Base-by-base conservation (phyloP, 35 echinoderm and acorn worm genomes). In the Chiridota heheva region DNA sequence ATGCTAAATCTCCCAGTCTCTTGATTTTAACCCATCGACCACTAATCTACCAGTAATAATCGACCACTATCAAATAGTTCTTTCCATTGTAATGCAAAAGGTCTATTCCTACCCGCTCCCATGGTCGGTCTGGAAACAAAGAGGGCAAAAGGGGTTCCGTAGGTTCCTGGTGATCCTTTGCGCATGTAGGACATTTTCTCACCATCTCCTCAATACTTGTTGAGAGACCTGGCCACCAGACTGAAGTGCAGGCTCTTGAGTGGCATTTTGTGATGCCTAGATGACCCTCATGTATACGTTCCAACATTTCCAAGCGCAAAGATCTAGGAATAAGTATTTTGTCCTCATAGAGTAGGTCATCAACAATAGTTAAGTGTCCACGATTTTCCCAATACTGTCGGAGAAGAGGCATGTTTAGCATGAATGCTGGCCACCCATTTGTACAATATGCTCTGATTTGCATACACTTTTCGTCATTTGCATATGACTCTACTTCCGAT, bases 191-290 rank as follows among this genome's bases (percentile, higher is more conserved):
- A 43, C 58, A 69, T 24, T 67, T 40, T 40, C 42, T 63, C 20
- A 80, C 53, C 48, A 80, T 44, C 8, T 81, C 53, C 20, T 72
- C 53, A 34, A 89, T 69, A 17, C 69, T 26, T 28, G 55, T 40
- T 18, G 49, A 73, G 37, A 78, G 35, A 2, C 72, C 84, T 27
- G 60, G 44, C 84, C 83, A 86, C 70, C 72, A 86, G 4, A 86
- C 30, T 2, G 42, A 7, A 43, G 1, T 29, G 18, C 60, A 44
- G 18, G 85, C 85, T 18, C 64, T 25, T 2, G 32, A 1, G 12
- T 41, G 18, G 40, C 85, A 88, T 81, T 81, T 88, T 49, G 39
- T 81, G 4, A 88, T 64, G 15, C 85, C 85, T 39, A 80, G 53
- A 36, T 88, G 63, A 24, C 74, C 73, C 34, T 69, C 32, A 38